Evolutionary conservation across 2,888 invertebrate genomes (phyloP).

Genomic region (Drosophila melanosoma): DNA sequence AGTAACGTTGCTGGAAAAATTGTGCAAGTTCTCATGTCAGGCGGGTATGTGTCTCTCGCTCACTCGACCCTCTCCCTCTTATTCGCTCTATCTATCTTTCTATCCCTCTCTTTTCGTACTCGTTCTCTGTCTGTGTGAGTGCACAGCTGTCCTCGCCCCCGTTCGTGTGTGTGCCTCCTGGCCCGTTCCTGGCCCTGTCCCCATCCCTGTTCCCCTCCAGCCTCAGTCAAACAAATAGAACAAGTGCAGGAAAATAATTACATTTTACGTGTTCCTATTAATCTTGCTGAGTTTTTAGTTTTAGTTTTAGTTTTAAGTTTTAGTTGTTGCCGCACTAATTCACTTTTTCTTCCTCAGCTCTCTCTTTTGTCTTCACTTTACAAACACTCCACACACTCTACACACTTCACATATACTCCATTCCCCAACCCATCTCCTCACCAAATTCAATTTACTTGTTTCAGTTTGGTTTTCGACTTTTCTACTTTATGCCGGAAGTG

Average conservation of each 20-base stretch:
- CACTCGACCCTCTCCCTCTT: constrained; percentile 4
- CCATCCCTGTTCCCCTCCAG: constrained; percentile 1
- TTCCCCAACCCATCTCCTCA: background rate
- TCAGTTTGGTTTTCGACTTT: constrained; percentile 54
- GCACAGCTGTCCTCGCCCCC: constrained; percentile 28
- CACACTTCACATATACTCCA: background rate
- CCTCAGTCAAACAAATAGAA: constrained; percentile 65
- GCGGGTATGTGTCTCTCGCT: constrained; percentile 37
- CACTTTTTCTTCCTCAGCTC: constrained; percentile 58
- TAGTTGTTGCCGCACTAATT: constrained; percentile 73
- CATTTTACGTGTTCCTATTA: constrained; percentile 81
- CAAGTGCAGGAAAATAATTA: constrained; percentile 79
- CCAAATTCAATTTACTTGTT: constrained; percentile 71
- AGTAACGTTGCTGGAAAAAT: constrained; percentile 63
- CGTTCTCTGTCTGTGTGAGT: constrained; percentile 18
- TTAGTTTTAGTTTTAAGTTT: constrained; percentile 67
- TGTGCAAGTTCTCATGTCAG: constrained; percentile 74
- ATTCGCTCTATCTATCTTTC: background rate
- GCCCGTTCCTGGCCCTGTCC: constrained; percentile 6
- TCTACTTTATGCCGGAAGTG: constrained; percentile 27
- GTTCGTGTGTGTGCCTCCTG: background rate
- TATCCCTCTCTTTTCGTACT: constrained; percentile 1
- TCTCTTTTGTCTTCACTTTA: constrained; percentile 5
- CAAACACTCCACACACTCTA: no score
- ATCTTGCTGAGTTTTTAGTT: constrained; percentile 81